phyloP scores from a whole-genome alignment of 2,797 vertebrate genomes.

The Halcyon chelicuti region DNA sequence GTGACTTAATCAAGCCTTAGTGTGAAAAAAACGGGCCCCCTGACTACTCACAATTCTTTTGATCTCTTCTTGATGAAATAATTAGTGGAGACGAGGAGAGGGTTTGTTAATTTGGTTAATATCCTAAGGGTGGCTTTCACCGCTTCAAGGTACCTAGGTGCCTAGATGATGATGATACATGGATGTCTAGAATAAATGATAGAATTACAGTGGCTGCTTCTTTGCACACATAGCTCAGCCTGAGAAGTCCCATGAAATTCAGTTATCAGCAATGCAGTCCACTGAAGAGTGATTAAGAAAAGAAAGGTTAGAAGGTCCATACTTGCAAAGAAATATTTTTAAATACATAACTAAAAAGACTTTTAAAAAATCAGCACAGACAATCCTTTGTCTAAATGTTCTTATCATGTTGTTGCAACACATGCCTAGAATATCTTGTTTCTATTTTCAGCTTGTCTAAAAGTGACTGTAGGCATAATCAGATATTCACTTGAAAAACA shows the following conservation, averaged over 20 bases:
- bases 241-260: not conserved
- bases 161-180: not conserved
- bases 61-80: not conserved
- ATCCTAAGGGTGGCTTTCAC: not conserved
- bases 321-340: not conserved
- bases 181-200: not conserved
- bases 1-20: not conserved
- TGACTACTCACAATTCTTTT: not conserved
- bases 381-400: not conserved
- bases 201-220: not conserved
- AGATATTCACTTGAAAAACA: not conserved
- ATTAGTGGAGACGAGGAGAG: not conserved
- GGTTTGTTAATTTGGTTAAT: not conserved
- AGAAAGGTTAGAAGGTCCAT: not conserved
- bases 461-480: not conserved
- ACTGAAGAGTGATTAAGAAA: not conserved
- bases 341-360: not conserved
- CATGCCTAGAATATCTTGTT: not conserved
- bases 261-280: not conserved
- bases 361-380: not conserved
- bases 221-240: not conserved
- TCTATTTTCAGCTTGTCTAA: not conserved
- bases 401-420: not conserved
- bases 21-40: not conserved
- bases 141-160: not conserved